phyloP scores from a whole-genome alignment of 2,113 vertebrate species.

The Orthonyx spaldingii region DNA sequence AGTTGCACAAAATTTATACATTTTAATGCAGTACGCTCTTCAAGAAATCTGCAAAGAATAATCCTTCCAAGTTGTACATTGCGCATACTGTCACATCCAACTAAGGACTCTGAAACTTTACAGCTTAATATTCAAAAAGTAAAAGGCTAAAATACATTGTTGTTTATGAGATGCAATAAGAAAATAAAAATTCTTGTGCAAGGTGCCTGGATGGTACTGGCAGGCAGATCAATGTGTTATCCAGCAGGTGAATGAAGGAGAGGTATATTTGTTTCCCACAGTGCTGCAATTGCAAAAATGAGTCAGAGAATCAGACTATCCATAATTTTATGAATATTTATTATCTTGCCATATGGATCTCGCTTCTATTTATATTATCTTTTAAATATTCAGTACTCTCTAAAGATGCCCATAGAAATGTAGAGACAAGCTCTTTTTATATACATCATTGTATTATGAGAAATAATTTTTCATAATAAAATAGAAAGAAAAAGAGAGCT shows the following conservation, averaged over 20 bases:
- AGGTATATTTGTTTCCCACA: not conserved
- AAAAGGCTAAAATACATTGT: not conserved
- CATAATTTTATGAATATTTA: conserved; percentile 51
- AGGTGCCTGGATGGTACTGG: not conserved
- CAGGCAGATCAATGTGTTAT: not conserved
- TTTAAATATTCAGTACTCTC: conserved; percentile 25
- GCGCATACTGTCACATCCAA: not conserved
- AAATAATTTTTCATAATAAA: not conserved
- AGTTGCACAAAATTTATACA: not conserved
- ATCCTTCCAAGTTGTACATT: not conserved
- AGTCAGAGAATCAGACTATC: conserved; percentile 3
- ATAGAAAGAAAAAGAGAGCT: not conserved
- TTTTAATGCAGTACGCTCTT: not conserved
- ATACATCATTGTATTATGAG: not conserved
- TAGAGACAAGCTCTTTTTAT: not conserved
- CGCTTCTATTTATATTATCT: conserved; percentile 26
- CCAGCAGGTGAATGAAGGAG: not conserved
- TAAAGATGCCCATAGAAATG: not conserved
- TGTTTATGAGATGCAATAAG: not conserved
- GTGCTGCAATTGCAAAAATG: not conserved
- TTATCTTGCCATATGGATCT: conserved; percentile 25
- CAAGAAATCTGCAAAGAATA: not conserved
- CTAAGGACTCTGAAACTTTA: not conserved
- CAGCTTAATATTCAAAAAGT: not conserved
- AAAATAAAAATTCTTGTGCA: not conserved